A percentile compares a stretch with the other conserved stretches of the same genome.
These are phyloP conservation scores for Drosophila atroscutellata DNA, from an alignment of 2,888 invertebrate species.

Conservation along the genomic window DNA sequence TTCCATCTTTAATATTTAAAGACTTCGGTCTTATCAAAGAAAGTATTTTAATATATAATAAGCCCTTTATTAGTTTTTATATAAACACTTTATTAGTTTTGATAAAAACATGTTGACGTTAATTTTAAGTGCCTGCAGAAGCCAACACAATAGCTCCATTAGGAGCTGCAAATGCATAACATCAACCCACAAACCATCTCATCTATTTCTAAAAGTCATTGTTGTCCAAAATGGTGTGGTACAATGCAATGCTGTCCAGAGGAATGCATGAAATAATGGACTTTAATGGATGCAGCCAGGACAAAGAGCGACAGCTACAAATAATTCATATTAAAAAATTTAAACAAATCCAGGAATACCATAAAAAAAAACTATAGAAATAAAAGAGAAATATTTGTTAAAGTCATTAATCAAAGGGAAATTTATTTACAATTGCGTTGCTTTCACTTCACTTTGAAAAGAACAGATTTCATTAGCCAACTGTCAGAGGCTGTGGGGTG, in stretches of 20 bases:
- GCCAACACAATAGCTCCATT: constrained; percentile 64
- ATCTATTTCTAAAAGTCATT: constrained; percentile 45
- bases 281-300: constrained; percentile 58
- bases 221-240: constrained; percentile 43
- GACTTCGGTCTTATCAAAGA: not conserved
- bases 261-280: constrained; percentile 43
- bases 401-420: constrained; percentile 61
- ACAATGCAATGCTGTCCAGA: constrained; percentile 40
- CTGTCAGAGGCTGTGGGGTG: constrained; percentile 51
- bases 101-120: not conserved
- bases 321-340: constrained; percentile 36
- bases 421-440: constrained; percentile 35
- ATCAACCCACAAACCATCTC: constrained; percentile 8
- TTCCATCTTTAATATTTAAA: not conserved
- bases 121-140: not conserved
- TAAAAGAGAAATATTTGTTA: constrained; percentile 15
- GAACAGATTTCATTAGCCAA: constrained; percentile 68
- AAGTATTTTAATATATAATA: not conserved
- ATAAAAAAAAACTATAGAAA: not conserved
- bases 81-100: not conserved
- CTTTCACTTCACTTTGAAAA: constrained; percentile 49
- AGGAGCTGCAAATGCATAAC: constrained; percentile 34
- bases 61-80: not conserved
- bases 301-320: constrained; percentile 22
- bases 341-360: constrained; percentile 25